Evolutionary conservation across 2,113 vertebrate species (phyloP), one percentile per base, ranked within the genome.

Genomic region (Eretmochelys imbricata): DNA sequence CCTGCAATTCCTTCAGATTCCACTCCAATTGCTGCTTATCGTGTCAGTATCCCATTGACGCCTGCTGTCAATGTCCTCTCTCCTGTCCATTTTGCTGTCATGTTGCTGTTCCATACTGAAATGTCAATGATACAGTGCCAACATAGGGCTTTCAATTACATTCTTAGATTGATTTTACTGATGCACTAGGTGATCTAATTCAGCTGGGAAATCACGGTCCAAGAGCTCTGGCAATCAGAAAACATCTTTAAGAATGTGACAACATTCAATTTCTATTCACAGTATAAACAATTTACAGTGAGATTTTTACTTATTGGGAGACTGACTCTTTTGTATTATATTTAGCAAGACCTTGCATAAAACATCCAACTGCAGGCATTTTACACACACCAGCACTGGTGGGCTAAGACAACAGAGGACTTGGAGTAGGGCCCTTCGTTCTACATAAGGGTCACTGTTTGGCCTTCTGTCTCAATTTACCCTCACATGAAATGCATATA

Each of bases 211-310:
- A 88, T 3, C 17, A 54, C 57, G 8, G 88, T n/a, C 48, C 29
- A 0, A 2, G 57, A 1, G 1, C 0, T 24, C 48, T 35, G 80
- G 12, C 50, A 8, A 95, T 20, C 55, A 69, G 82, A 51, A 55
- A 86, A 65, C 93, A 91, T 82, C 19, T 35, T 81, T 42, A 2
- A 51, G 17, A 29, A 78, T 50, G 75, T 1, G 25, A n/a, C 31
- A 11, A 10, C 14, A 50, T 55, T 82, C 25, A 25, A 87, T 22
- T 42, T 89, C 48, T 88, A 69, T 27, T 51, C 24, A 1, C 2
- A 12, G 24, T 22, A 81, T 83, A 91, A 96, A 93, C 93, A 94
- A 89, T 93, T 86, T 94, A 92, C 48, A 75, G 24, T 1, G n/a
- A 49, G 88, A 29, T 2, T 29, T 8, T 29, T 35, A 57, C 7